These are phyloP conservation scores for Psylliodes chrysocephalus DNA, from an alignment of 2,888 invertebrate species.

Conservation along the genomic window DNA sequence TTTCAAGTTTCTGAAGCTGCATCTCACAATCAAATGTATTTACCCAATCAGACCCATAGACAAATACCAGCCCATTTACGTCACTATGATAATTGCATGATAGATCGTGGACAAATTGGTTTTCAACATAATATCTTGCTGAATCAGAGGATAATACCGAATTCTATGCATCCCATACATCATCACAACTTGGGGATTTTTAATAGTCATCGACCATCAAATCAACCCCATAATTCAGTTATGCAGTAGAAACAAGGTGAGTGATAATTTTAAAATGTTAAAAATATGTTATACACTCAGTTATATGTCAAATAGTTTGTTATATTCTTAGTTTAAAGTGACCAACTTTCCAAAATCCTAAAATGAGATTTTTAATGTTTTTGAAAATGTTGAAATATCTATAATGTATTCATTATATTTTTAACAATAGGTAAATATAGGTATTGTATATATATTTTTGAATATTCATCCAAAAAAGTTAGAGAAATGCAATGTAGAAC, in stretches of 20 bases:
- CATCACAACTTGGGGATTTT: slow-evolving; percentile 38
- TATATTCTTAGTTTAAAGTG: too few relatives aligned
- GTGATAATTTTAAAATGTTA: neutral
- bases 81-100: slow-evolving; percentile 49
- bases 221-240: slow-evolving; percentile 33
- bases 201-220: slow-evolving; percentile 31
- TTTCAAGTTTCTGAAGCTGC: slow-evolving; percentile 21
- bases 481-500: too few relatives aligned
- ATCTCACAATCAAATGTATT: slow-evolving; percentile 41
- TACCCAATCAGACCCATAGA: slow-evolving; percentile 37
- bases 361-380: too few relatives aligned
- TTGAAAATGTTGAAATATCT: too few relatives aligned
- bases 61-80: slow-evolving; percentile 42
- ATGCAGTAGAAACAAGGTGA: slow-evolving; percentile 31
- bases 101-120: slow-evolving; percentile 40
- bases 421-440: too few relatives aligned
- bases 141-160: slow-evolving; percentile 29
- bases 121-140: slow-evolving; percentile 43
- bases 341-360: too few relatives aligned
- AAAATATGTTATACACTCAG: neutral
- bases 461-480: too few relatives aligned
- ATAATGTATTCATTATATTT: too few relatives aligned
- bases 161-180: slow-evolving; percentile 40
- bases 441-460: too few relatives aligned
- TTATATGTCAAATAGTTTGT: too few relatives aligned